Conservation (phyloP, 2,113 vertebrate genomes). For the Oreochromis spilurus region DNA sequence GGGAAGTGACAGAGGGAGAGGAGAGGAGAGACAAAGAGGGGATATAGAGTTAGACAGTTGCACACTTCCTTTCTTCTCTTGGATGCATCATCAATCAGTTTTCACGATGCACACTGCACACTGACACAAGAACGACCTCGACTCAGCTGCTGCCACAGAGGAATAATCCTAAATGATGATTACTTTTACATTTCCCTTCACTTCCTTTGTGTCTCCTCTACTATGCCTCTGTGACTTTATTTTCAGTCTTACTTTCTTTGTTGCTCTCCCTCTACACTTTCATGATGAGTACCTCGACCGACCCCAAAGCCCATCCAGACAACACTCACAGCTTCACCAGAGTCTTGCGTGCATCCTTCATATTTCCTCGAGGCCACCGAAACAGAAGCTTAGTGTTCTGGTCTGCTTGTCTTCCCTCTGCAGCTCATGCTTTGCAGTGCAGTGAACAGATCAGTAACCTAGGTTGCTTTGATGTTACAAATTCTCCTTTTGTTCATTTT, state of each 20-base stretch:
- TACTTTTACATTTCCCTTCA: conserved; percentile 64
- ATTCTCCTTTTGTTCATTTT: background rate
- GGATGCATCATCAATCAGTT: conserved; percentile 59
- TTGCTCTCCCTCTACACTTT: background rate
- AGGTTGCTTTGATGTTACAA: background rate
- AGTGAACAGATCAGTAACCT: background rate
- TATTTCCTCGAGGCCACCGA: background rate
- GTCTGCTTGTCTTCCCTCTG: background rate
- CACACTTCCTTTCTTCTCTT: conserved; percentile 32
- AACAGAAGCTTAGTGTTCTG: background rate
- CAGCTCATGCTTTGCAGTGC: background rate
- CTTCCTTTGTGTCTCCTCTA: conserved; percentile 51
- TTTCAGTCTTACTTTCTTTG: background rate
- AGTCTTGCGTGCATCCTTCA: background rate
- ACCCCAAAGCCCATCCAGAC: background rate
- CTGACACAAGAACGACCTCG: conserved; percentile 58
- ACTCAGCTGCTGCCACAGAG: conserved; percentile 29
- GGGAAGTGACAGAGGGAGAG: conserved; percentile 15
- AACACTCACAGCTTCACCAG: background rate
- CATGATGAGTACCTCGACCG: background rate
- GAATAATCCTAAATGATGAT: conserved; percentile 68
- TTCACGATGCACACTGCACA: conserved; percentile 38
- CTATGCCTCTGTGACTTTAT: background rate
- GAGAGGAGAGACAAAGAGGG: background rate
- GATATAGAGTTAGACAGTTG: conserved; percentile 9